Base-by-base conservation (phyloP, 2,113 vertebrate genomes). In the Cinclus mexicanus region DNA sequence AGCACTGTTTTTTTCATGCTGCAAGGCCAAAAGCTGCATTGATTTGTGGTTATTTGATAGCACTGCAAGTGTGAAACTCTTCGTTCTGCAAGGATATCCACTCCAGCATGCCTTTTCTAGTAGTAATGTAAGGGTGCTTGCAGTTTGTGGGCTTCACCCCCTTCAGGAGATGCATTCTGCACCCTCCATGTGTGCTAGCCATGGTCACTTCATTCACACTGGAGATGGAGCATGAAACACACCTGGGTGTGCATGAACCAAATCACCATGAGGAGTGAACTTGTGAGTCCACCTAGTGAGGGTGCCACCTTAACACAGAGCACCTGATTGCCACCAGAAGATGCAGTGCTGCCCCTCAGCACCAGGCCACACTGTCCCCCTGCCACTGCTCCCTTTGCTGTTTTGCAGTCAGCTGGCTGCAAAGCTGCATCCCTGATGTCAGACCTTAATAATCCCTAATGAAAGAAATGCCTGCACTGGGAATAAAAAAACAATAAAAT, bases 361-460 rank as follows among this genome's bases (percentile, higher is more conserved):
- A 23, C 53, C 35, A 1, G 3, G 8, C 47, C 74, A 65, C 19
- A 2, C 64, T 35, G 31, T 39, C 26, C 33, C 22, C 16, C 35
- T 0, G 3, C 1, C 12, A 2, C 28, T 11, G 9, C 26, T 71
- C 31, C 2, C 80, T 60, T 52, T n/a, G 46, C 46, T 68, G 13
- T 19, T 39, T 74, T 87, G 41, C 56, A n/a, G 3, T 75, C 35
- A 70, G 52, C 24, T 0, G 2, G 26, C 69, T 76, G 41, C 79
- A 71, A 68, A 60, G 53, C 79, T 35, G 11, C 33, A 16, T 33
- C 41, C n/a, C 77, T 28, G 44, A 56, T 71, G 87, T 57, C 61
- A 63, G 69, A 42, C 18, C 25, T 80, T 83, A 71, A 49, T 53
- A 76, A 61, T 29, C 29, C n/a, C 64, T 80, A 85, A 35, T 33